Base-by-base conservation (phyloP, 2,113 vertebrate species). In the Pteronura brasiliensis region DNA sequence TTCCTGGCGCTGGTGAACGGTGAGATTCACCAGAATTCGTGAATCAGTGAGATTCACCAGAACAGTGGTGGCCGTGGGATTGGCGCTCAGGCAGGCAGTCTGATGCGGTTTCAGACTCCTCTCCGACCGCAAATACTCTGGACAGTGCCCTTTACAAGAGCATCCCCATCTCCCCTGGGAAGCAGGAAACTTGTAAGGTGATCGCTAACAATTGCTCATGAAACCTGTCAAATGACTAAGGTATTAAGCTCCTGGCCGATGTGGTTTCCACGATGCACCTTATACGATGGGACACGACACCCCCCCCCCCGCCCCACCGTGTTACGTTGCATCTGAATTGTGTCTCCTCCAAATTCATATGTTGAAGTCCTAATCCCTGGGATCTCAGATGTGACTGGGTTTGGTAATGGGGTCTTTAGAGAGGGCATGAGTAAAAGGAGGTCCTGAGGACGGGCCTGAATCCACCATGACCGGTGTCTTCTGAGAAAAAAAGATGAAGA, bases 261-360 rank as follows among this genome's bases (percentile, higher is more conserved):
- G 80, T 3, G 0, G 29, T 21, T 39, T 42, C n/a, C 39, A 14
- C 7, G 6, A 0, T 1, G 34, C 0, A 0, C 3, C 92, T 63
- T 39, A 15, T 3, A 2, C 5, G 8, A 1, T 11, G 29, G 39
- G 27, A 59, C 12, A 39, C 6, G 2, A 5, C 34, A 3, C 3
- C 1, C 14, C 17, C 29, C 25, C 0, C 25, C 13, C 0, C 1
- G 3, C 27, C 29, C 63, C 31, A 0, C 63, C 31, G 0, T 34
- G 31, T 67, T 67, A 67, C 13, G 27, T 27, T 1, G 12, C 29
- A 77, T 34, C 7, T 44, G 34, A 34, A 13, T 47, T 4, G 52
- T 9, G 34, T 21, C 59, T 7, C 34, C 12, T 1, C 3, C 18
- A 3, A 39, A 8, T 44, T 47, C 15, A 1, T 7, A 2, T 4